Evolutionary conservation across 92 coral and sea anemone genomes (phyloP).

Genomic region (Zoanthus solanderi): DNA sequence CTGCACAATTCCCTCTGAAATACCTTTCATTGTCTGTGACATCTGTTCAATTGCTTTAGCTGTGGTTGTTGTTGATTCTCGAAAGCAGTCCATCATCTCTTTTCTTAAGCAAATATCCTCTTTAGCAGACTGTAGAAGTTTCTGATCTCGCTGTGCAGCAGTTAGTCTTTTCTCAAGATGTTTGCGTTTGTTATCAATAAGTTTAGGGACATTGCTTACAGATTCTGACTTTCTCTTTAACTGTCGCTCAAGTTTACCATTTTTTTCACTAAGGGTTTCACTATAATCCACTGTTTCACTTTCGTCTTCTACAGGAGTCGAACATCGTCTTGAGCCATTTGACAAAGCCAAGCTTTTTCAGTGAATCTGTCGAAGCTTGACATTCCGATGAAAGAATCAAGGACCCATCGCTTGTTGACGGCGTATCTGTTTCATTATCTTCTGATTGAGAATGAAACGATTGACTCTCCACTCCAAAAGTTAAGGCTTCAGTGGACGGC

Average conservation of each 20-base stretch:
- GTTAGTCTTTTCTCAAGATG: constrained; percentile 55
- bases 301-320: background rate
- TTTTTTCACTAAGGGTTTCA: background rate
- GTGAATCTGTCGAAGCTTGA: background rate
- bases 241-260: background rate
- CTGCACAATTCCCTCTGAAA: constrained; percentile 55
- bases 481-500: constrained; percentile 32
- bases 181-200: constrained; percentile 58
- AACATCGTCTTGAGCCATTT: background rate
- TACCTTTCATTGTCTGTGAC: constrained; percentile 54
- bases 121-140: constrained; percentile 58
- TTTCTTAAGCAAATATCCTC: constrained; percentile 52
- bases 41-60: constrained; percentile 55
- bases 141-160: constrained; percentile 60
- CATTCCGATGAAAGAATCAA: background rate
- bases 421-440: background rate
- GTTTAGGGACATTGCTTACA: constrained; percentile 47
- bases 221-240: constrained; percentile 28
- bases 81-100: constrained; percentile 63
- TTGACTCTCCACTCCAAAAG: constrained; percentile 35
- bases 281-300: no score
- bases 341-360: background rate
- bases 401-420: background rate
- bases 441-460: background rate
- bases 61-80: constrained; percentile 56